Evolutionary conservation across 2,888 invertebrate species (phyloP), one percentile per base, ranked within the genome.

Genomic region (Hedychridium roseum): DNA sequence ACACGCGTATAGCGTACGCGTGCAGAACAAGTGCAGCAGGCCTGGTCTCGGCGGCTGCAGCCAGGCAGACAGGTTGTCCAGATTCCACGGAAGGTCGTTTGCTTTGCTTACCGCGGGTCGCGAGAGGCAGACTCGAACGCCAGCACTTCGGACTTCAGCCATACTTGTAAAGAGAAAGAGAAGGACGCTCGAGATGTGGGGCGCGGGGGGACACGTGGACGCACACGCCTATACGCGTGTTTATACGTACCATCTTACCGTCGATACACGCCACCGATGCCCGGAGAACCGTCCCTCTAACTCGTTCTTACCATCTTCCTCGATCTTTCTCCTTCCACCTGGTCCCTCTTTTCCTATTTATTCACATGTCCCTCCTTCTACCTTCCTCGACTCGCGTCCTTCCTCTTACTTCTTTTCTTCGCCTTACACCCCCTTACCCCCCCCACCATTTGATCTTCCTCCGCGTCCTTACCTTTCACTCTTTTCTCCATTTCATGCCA

Each of bases 81-180:
- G 78, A 78, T 78, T 78, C 78, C 78, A 76, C 65, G 77, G 78
- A 78, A 78, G 78, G 78, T 78, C 78, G 78, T 78, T 78, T 74
- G 78, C 78, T 78, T 78, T 76, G 77, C 77, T 76, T 71, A 70
- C 71, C 71, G 69, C 74, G 74, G 70, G 74, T 73, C 72, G 70
- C 65, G 67, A 63, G 65, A 57, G 57, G 59, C 57, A 68, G 66
- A 61, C 66, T 64, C 55, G 59, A 59, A 56, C 50, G 57, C 68
- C 57, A 50, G 55, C 58, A 60, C 62, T 70, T 64, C 55, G 50
- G 60, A 54, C 48, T 37, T 38, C 50, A 57, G 56, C 60, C 58
- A 40, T 57, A 61, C 57, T 58, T 58, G 46, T 41, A 43, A 43
- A 36, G 48, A 46, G 37, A 34, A 36, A 34, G 34, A 44, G 42